phyloP scores from a whole-genome alignment of 2,888 invertebrate genomes.

The Synergus gifuensis region DNA sequence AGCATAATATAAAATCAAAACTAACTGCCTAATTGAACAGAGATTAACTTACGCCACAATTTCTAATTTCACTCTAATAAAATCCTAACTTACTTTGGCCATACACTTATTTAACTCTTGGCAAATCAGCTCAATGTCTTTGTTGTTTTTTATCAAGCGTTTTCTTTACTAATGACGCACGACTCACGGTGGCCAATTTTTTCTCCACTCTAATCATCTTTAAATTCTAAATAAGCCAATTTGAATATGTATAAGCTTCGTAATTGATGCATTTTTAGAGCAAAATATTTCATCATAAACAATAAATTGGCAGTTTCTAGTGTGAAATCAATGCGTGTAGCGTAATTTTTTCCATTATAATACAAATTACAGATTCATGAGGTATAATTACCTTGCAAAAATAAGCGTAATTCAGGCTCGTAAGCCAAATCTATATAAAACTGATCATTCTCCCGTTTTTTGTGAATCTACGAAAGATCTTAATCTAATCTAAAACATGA shows the following conservation, averaged over 20 bases:
- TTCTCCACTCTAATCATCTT: not conserved
- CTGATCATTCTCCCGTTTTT: conserved; percentile 45
- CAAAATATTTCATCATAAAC: conserved; percentile 49
- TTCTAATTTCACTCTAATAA: conserved; percentile 56
- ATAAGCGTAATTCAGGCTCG: conserved; percentile 69
- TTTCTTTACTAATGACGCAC: conserved; percentile 25
- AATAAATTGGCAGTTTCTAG: conserved; percentile 7
- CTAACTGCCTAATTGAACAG: conserved; percentile 49
- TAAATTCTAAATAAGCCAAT: conserved; percentile 8
- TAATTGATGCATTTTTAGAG: conserved; percentile 42
- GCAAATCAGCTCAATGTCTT: conserved; percentile 50
- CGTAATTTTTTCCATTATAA: conserved; percentile 21
- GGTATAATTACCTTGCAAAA: conserved; percentile 47
- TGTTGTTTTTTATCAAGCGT: conserved; percentile 31
- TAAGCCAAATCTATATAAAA: conserved; percentile 56
- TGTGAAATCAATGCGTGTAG: not conserved
- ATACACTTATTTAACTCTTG: conserved; percentile 61
- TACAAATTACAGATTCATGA: conserved; percentile 38
- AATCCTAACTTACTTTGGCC: conserved; percentile 67
- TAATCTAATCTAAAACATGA: conserved; percentile 68
- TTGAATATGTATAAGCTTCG: conserved; percentile 22
- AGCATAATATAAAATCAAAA: conserved; percentile 56
- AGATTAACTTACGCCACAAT: conserved; percentile 51
- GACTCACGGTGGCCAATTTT: conserved; percentile 65
- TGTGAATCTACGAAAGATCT: conserved; percentile 57